phyloP scores from a whole-genome alignment of 2,888 invertebrate species.

The Bellardia pandia region DNA sequence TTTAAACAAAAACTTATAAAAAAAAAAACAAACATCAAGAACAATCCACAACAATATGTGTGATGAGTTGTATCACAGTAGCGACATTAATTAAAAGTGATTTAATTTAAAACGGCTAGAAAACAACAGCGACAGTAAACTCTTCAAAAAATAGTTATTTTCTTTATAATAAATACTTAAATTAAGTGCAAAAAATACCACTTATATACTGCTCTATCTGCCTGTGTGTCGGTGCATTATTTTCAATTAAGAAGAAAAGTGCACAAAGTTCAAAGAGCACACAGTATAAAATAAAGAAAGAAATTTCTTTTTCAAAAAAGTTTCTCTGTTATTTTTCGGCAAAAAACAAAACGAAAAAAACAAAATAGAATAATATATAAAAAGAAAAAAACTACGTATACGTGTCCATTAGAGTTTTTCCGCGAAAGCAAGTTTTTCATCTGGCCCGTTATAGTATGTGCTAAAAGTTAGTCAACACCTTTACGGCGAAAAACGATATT shows the following conservation, averaged over 20 bases:
- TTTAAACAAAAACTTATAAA: constrained; percentile 9
- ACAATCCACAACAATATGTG: background rate
- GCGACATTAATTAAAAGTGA: constrained; percentile 60
- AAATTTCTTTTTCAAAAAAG: constrained; percentile 29
- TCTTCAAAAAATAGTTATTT: too few relatives aligned
- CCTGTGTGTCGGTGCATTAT: constrained; percentile 15
- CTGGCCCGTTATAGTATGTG: constrained; percentile 49
- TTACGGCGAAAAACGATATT: background rate
- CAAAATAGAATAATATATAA: background rate
- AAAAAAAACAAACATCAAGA: background rate
- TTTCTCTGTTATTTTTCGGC: constrained; percentile 22
- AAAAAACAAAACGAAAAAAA: background rate
- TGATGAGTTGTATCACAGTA: background rate
- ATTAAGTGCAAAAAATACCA: constrained; percentile 24
- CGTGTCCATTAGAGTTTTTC: constrained; percentile 42
- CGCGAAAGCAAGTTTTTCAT: constrained; percentile 16
- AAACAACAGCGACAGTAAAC: background rate
- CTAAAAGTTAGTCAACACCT: constrained; percentile 65
- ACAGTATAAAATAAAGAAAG: background rate
- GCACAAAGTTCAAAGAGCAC: constrained; percentile 51
- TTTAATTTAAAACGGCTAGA: constrained; percentile 25
- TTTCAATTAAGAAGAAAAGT: constrained; percentile 67
- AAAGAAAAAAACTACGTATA: constrained; percentile 22
- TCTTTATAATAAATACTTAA: background rate
- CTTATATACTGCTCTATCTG: constrained; percentile 3